phyloP scores from a whole-genome alignment of 2,888 invertebrate genomes.

The Idaea aversata region DNA sequence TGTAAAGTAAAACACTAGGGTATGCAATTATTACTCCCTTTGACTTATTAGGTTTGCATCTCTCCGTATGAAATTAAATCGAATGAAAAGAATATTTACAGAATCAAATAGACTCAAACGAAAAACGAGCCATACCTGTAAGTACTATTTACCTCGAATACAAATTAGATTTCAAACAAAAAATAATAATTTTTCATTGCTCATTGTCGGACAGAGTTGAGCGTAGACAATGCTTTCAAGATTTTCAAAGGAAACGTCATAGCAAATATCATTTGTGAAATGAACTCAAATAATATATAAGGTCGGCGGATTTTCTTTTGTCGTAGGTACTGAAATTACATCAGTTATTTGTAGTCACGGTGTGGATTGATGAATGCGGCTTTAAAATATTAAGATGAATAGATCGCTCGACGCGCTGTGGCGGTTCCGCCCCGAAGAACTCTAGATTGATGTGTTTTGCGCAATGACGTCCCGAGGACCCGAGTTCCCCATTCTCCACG shows the following conservation, averaged over 20 bases:
- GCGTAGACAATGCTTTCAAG: constrained; percentile 10
- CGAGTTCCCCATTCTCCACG: constrained; percentile 29
- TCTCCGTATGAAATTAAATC: constrained; percentile 32
- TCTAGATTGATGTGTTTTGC: constrained; percentile 60
- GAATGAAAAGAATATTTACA: constrained; percentile 30
- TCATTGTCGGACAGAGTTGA: constrained; percentile 9
- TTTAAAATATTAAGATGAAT: constrained; percentile 48
- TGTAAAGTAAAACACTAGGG: neutral
- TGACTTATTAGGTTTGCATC: constrained; percentile 37
- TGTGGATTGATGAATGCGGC: constrained; percentile 47
- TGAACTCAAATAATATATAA: constrained; percentile 7
- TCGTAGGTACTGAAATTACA: constrained; percentile 26
- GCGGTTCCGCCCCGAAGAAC: constrained; percentile 31
- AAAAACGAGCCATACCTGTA: constrained; percentile 15
- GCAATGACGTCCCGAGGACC: constrained; percentile 39
- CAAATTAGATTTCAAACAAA: constrained; percentile 12
- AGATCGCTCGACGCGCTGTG: constrained; percentile 32
- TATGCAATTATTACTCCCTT: constrained; percentile 31
- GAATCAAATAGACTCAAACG: constrained; percentile 12
- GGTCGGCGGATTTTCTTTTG: constrained; percentile 14
- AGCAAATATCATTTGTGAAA: constrained; percentile 13
- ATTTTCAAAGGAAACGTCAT: constrained; percentile 10
- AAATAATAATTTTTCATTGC: constrained; percentile 5
- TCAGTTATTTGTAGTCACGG: constrained; percentile 28
- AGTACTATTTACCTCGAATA: neutral